Evolutionary conservation across 2,888 invertebrate species (phyloP), one percentile per base, ranked within the genome.

Genomic region (Octonoba sinensis): DNA sequence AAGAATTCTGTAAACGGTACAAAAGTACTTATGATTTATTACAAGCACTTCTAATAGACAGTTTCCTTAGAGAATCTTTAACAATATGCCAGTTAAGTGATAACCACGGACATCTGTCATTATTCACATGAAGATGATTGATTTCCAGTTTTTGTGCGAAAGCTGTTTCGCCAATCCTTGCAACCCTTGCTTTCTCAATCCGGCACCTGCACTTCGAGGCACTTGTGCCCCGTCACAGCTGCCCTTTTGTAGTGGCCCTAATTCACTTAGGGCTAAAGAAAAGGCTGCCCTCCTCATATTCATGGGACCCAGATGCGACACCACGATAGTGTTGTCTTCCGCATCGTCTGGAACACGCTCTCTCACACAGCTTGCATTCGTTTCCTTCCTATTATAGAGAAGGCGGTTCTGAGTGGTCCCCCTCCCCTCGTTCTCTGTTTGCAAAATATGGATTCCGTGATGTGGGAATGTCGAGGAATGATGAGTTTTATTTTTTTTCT

Each of bases 221-320:
- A 81, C 79, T 81, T 81, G 79, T 81, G 46, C 73, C 73, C 74
- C 73, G 36, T 81, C 62, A 73, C 79, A 81, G 79, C 67, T 81
- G 79, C 67, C 79, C 79, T 59, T 81, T 81, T 81, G 79, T 81
- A 81, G 79, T 60, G 67, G 67, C 62, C 46, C 67, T 73, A 81
- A 81, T 81, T 81, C 79, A 81, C 79, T 81, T 81, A 81, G 73
- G 69, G 36, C 44, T 54, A 66, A 73, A 77, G 70, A 81, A 81
- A 81, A 73, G 79, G 79, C 69, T 73, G 60, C 77, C 56, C 60
- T 54, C 67, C 79, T 81, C 79, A 81, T 81, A 81, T 81, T 81
- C 79, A 81, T 73, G 69, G 66, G 54, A 67, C 36, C 73, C 79
- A 73, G 73, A 73, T 73, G 73, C 73, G 66, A 62, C 73, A 73